Evolutionary conservation across 1,140 invertebrate genomes (phyloP), one percentile per base, ranked within the genome.

Genomic region (Brachionus sp.): DNA sequence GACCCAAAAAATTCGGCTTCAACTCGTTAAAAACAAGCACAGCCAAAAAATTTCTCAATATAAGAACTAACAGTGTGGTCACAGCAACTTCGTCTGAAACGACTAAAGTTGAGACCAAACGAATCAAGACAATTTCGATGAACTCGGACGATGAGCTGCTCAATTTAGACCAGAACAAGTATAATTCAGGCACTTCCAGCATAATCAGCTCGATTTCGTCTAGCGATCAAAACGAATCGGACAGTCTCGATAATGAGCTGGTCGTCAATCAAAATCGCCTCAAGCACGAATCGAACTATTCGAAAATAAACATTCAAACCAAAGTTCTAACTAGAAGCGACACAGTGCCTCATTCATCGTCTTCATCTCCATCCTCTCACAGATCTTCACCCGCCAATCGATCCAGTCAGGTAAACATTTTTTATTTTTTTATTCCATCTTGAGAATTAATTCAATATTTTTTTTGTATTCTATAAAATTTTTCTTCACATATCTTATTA

Each of bases 311-410:
- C 3, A 29, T 12, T 2, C 19, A 64, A 6, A 1, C 16, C 16
- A 70, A 39, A 10, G 66, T 44, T 16, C 35, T 19, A 16, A 16
- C 66, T 10, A 33, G 33, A n/a, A 70, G 50, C 9, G 50, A 35
- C 6, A 39, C 66, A 10, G 5, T 35, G 0, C 12, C 66, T 35
- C 35, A 46, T 25, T 75, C 70, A 12, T 46, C 37, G 19, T 75
- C 70, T 13, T 75, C 70, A 4, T 75, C 70, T 0, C 70, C 70
- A 4, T 75, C 70, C 9, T 75, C 70, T 3, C 70, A 75, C n/a
- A n/a, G 70, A 2, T 75, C 70, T n/a, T 75, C 70, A 0, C 70
- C 70, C 1, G n/a, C 70, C 3, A 75, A 29, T 46, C 37, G 42
- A 0, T 75, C 70, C 44, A 25, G 0, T 5, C 70, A 75, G 25